These are phyloP conservation scores for Taphrorychus bicolor DNA, from an alignment of 2,888 invertebrate species.

Conservation along the genomic window DNA sequence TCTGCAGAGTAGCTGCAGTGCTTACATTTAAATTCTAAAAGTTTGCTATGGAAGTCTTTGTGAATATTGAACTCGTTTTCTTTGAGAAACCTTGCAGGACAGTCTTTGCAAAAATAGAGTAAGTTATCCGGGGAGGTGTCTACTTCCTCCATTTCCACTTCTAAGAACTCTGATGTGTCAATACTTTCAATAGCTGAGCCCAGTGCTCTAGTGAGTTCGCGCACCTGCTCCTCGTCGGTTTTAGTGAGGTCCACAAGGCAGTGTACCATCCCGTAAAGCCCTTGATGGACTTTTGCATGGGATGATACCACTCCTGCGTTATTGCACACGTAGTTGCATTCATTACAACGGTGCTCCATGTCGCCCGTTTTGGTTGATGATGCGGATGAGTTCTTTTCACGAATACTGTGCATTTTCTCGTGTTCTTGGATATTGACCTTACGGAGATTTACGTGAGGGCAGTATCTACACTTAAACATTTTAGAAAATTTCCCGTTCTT, in stretches of 20 bases:
- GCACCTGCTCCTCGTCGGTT: conserved; percentile 72
- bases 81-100: conserved; percentile 83
- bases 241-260: conserved; percentile 71
- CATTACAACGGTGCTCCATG: conserved; percentile 72
- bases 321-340: conserved; percentile 81
- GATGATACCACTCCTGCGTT: conserved; percentile 74
- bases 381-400: conserved; percentile 51
- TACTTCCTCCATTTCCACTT: conserved; percentile 46
- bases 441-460: conserved; percentile 84
- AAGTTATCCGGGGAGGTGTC: conserved; percentile 51
- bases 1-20: conserved; percentile 79
- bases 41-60: conserved; percentile 71
- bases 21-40: conserved; percentile 72
- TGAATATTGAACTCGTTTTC: conserved; percentile 78
- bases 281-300: conserved; percentile 79
- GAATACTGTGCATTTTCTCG: conserved; percentile 76
- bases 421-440: conserved; percentile 83
- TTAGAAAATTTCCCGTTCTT: conserved; percentile 76
- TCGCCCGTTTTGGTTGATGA: conserved; percentile 55
- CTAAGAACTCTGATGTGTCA: conserved; percentile 39
- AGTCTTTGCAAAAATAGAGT: conserved; percentile 79
- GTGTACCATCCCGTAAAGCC: conserved; percentile 74
- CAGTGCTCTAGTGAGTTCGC: conserved; percentile 56
- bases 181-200: conserved; percentile 39
- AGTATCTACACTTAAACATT: conserved; percentile 85